Conservation (phyloP, 2,888 invertebrate genomes). For the Ochropacha duplaris region DNA sequence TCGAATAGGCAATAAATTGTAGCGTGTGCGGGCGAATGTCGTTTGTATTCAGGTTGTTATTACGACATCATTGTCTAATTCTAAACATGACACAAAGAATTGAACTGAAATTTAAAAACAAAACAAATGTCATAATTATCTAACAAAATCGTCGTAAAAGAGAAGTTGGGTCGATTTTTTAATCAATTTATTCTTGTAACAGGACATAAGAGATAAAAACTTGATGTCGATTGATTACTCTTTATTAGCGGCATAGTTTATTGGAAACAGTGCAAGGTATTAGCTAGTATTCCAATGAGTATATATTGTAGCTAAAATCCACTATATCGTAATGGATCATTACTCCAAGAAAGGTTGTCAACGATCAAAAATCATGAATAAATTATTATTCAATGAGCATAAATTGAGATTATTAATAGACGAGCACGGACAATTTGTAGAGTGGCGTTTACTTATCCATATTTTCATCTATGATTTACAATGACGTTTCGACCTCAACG, state of each 20-base stretch:
- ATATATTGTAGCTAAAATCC: constrained; percentile 3
- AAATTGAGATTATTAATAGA: constrained; percentile 41
- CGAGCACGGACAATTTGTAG: constrained; percentile 33
- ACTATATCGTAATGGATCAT: constrained; percentile 8
- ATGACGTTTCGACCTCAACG: constrained; percentile 73
- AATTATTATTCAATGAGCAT: constrained; percentile 45
- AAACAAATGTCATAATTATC: constrained; percentile 29
- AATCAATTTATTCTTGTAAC: constrained; percentile 43
- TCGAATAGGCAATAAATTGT: constrained; percentile 74
- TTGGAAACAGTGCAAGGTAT: constrained; percentile 17
- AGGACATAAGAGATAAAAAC: constrained; percentile 49
- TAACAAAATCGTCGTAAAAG: constrained; percentile 37
- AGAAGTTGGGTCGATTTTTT: constrained; percentile 30
- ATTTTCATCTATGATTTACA: constrained; percentile 74
- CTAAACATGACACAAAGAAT: constrained; percentile 9
- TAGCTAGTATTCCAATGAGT: not conserved
- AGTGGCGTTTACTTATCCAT: constrained; percentile 53
- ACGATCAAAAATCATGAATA: constrained; percentile 26
- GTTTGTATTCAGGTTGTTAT: constrained; percentile 36
- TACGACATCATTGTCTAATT: constrained; percentile 45
- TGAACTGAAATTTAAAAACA: constrained; percentile 15
- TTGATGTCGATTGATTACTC: constrained; percentile 53
- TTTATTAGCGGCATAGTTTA: constrained; percentile 48
- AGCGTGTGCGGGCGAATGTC: constrained; percentile 45
- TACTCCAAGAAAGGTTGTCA: constrained; percentile 7